These are phyloP conservation scores for Eublepharis macularius DNA, from an alignment of 2,113 vertebrate genomes.

Conservation along the genomic window DNA sequence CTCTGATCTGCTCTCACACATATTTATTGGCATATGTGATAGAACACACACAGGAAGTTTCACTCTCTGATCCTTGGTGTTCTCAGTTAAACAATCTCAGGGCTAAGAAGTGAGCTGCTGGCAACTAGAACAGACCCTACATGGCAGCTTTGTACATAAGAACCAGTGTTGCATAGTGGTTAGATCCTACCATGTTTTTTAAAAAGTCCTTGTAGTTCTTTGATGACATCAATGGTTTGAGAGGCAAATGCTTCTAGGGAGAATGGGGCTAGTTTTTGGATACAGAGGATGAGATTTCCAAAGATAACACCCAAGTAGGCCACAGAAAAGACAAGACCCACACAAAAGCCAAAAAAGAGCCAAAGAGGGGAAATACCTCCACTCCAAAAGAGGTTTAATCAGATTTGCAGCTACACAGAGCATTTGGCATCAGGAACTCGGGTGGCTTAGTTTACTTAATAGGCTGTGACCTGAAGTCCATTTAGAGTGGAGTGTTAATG, in stretches of 20 bases:
- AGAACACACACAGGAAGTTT: too few relatives aligned
- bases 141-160: too few relatives aligned
- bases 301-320: not conserved
- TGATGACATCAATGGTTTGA: not conserved
- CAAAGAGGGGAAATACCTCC: not conserved
- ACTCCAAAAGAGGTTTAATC: not conserved
- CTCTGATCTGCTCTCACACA: too few relatives aligned
- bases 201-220: not conserved
- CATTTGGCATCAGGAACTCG: slow-evolving; percentile 46
- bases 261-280: not conserved
- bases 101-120: too few relatives aligned
- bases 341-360: not conserved
- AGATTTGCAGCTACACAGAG: slow-evolving; percentile 31
- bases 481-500: slow-evolving; percentile 76
- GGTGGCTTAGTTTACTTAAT: slow-evolving; percentile 64
- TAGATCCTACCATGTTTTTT: too few relatives aligned
- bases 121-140: too few relatives aligned
- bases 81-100: too few relatives aligned
- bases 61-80: too few relatives aligned
- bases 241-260: not conserved
- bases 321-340: not conserved
- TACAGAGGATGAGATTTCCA: not conserved
- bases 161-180: too few relatives aligned
- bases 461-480: slow-evolving; percentile 67
- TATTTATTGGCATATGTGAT: too few relatives aligned